phyloP scores from a whole-genome alignment of 2,113 vertebrate species.

The Procapra przewalskii region DNA sequence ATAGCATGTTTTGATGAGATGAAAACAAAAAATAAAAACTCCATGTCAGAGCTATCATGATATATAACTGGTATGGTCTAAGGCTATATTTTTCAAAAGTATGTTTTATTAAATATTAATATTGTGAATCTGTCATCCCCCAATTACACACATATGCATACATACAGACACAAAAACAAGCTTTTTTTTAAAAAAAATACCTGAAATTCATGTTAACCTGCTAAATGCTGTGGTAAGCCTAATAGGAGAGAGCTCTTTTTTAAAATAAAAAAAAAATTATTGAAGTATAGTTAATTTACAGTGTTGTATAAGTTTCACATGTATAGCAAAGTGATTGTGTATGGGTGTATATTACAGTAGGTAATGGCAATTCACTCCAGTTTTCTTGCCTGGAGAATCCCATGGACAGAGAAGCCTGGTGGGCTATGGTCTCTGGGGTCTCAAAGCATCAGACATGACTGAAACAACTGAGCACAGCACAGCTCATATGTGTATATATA shows the following conservation, averaged over 20 bases:
- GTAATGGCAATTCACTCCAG: background rate
- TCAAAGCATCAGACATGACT: background rate
- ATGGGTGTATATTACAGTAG: background rate
- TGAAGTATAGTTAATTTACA: background rate
- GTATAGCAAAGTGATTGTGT: background rate
- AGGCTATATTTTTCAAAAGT: background rate
- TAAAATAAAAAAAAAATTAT: background rate
- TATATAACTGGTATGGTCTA: background rate
- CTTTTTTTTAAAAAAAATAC: background rate
- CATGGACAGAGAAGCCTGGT: background rate
- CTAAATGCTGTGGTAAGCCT: background rate
- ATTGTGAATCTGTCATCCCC: background rate
- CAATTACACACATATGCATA: background rate
- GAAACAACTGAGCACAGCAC: background rate
- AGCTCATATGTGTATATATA: background rate
- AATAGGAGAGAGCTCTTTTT: background rate
- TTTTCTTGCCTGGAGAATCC: background rate
- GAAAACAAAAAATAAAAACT: background rate
- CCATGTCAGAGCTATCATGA: background rate
- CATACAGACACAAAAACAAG: background rate
- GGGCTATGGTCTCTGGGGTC: background rate
- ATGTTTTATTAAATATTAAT: background rate
- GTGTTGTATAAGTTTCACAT: background rate
- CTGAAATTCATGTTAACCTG: background rate
- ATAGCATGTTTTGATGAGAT: background rate